Percentiles rank a stretch among this genome's conserved stretches.
Conservation (phyloP, 2,888 invertebrate genomes). For the Morpho deidamia region DNA sequence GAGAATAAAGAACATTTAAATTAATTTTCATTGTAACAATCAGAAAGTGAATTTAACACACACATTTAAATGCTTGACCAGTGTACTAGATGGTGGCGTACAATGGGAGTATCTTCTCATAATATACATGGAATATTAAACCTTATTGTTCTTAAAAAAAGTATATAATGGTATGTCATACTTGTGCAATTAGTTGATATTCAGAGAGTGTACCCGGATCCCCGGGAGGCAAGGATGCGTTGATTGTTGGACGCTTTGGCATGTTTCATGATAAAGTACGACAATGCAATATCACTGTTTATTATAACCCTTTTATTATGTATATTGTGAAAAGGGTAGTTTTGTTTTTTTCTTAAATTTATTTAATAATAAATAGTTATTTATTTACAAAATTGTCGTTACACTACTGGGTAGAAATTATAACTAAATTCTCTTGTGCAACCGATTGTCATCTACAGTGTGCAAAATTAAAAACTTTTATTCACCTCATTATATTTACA, state of each 20-base stretch:
- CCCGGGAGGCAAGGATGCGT: conserved; percentile 21
- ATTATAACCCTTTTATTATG: background rate
- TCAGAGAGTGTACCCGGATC: conserved; percentile 9
- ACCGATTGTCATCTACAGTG: too few relatives aligned
- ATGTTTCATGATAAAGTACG: conserved; percentile 14
- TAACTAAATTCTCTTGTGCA: too few relatives aligned
- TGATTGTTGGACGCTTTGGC: conserved; percentile 17
- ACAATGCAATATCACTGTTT: conserved; percentile 4
- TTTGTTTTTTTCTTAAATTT: too few relatives aligned
- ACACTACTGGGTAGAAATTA: too few relatives aligned
- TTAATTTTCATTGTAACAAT: conserved; percentile 4
- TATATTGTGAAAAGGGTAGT: background rate
- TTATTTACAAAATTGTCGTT: too few relatives aligned
- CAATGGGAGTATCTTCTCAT: background rate
- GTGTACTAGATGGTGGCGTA: conserved; percentile 13
- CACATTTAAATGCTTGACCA: conserved; percentile 21
- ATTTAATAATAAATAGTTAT: too few relatives aligned
- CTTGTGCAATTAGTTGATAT: conserved; percentile 13
- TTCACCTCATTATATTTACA: too few relatives aligned
- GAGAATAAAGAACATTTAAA: background rate
- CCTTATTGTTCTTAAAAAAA: background rate
- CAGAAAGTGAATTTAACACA: conserved; percentile 15
- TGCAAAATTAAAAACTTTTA: too few relatives aligned
- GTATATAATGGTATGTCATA: background rate
- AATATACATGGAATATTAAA: background rate